Percentiles rank a stretch among this genome's conserved stretches.
Evolutionary conservation across 2,113 vertebrate genomes (phyloP).

Genomic region (Pygoscelis antarcticus): DNA sequence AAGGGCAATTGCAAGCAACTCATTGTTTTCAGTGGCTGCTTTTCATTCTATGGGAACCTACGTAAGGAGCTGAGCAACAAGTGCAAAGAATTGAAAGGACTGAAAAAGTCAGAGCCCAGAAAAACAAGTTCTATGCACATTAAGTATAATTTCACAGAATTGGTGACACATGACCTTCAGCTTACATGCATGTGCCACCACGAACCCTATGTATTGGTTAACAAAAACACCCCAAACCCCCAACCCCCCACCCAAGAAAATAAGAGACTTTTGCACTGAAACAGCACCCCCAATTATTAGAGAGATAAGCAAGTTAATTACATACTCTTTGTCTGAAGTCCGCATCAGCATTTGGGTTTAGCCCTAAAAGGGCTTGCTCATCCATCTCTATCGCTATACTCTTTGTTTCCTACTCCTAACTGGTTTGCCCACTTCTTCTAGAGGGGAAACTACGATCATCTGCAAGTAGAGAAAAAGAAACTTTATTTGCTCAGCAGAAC

Average conservation of each 20-base stretch:
- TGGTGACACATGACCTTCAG: background rate
- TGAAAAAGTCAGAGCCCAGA: background rate
- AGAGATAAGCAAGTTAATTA: background rate
- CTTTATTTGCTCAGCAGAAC: conserved; percentile 21
- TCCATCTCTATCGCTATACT: conserved; percentile 88
- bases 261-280: background rate
- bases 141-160: background rate
- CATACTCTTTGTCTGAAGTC: conserved; percentile 93
- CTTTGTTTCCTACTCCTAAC: conserved; percentile 78
- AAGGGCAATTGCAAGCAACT: background rate
- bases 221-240: too few species aligned
- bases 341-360: conserved; percentile 95
- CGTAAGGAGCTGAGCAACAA: background rate
- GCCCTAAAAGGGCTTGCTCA: conserved; percentile 96
- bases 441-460: conserved; percentile 80
- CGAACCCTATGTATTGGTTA: accelerated
- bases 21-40: background rate
- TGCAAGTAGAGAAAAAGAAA: conserved; percentile 66
- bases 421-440: conserved; percentile 75
- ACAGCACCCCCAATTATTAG: background rate
- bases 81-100: background rate
- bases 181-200: background rate
- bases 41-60: background rate
- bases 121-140: background rate
- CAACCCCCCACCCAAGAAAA: background rate